Evolutionary conservation across 1,140 invertebrate genomes (phyloP), one percentile per base, ranked within the genome.

Genomic region (Megalopta genalis): DNA sequence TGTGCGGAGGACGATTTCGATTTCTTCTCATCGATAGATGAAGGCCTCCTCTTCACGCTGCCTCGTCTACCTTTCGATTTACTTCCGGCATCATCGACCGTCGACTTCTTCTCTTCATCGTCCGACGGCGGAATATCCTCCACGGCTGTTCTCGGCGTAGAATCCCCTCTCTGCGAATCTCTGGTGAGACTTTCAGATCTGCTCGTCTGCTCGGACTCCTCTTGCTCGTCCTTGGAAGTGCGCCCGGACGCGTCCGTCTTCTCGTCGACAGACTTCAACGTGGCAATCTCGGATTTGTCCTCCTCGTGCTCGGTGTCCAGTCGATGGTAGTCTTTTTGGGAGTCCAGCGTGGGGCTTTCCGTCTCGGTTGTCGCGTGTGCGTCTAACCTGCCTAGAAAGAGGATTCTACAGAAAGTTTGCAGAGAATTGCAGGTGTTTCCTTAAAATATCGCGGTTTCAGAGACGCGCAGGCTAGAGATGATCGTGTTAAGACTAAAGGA

Each of bases 281-380:
- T 65, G 2, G 62, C 23, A 37, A 16, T 39, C 59, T 80, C 81
- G 16, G 60, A 74, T 10, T 73, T 75, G 14, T 70, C 25, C 3
- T 80, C 76, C 37, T 86, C 80, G 70, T 80, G 78, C 9, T 86
- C 87, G 71, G 63, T 88, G 80, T 87, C 85, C 37, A 86, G 87
- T 70, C 16, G 62, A 46, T 77, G 88, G 86, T 81, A 14, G 42
- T 83, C 65, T 52, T 59, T 52, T 63, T 67, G 83, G 9, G 74
- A 81, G 74, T 86, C 74, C 77, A 70, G 62, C 27, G 78, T 37
- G 46, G 70, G 37, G 49, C 25, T 81, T 66, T 81, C 82, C 25
- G 64, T 66, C 37, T 84, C 72, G 23, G 25, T 76, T 37, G 23
- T 23, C 25, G 65, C 59, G 59, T 39, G 60, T 69, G 63, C 67